phyloP scores from a whole-genome alignment of 1,140 invertebrate genomes.

The Ceratina australensis region DNA sequence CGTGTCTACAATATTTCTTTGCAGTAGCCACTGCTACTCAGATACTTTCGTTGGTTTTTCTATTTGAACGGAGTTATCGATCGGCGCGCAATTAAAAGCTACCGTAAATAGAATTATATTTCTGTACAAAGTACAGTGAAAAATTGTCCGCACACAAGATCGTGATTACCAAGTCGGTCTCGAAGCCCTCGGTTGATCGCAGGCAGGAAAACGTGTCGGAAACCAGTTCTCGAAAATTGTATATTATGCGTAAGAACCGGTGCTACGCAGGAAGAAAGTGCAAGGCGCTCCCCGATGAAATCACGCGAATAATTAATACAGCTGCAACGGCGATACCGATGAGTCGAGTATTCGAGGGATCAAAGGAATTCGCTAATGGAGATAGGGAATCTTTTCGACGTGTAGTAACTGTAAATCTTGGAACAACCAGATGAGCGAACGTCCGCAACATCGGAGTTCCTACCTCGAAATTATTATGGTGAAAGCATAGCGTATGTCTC shows the following conservation, averaged over 20 bases:
- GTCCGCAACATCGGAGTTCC: too few relatives aligned
- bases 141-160: background rate
- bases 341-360: constrained; percentile 9
- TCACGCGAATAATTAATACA: constrained; percentile 21
- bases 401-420: too few relatives aligned
- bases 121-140: background rate
- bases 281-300: background rate
- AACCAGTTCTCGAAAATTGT: constrained; percentile 15
- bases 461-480: too few relatives aligned
- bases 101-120: background rate
- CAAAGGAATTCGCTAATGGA: constrained; percentile 1
- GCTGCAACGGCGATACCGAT: background rate
- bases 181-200: background rate
- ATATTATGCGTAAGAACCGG: background rate
- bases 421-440: too few relatives aligned
- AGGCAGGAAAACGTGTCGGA: background rate
- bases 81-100: background rate
- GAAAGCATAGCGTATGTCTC: too few relatives aligned
- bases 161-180: background rate
- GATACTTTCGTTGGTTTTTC: too few relatives aligned
- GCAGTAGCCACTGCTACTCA: too few relatives aligned
- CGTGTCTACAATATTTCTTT: too few relatives aligned
- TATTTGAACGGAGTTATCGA: too few relatives aligned
- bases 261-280: background rate
- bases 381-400: too few relatives aligned